Evolutionary conservation across 1,140 invertebrate species (phyloP), one percentile per base, ranked within the genome.

Genomic region (Drosophila sturtevanti): DNA sequence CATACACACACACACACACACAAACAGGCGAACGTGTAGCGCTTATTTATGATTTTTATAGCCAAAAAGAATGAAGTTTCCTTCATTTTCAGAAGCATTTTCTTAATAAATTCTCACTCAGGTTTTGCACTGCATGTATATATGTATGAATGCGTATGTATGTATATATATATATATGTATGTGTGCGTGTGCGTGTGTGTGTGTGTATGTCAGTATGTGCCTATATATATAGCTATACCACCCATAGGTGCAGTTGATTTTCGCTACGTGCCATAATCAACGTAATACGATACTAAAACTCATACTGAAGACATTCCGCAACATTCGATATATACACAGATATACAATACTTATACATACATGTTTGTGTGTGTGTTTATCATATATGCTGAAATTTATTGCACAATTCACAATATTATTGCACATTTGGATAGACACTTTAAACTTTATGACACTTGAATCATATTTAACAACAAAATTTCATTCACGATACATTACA

Each of bases 241-340:
- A n/a, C 14, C 41, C 16, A 21, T 48, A 60, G 58, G 58, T 60
- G 58, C 58, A 59, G 41, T 48, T 35, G 21, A 41, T 41, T 60
- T 41, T 27, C 18, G 41, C 68, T 77, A 77, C 72, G 74, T 76
- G 74, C 72, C 66, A 76, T 27, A 75, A 75, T 76, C 59, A 68
- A 68, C 64, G 72, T 59, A 77, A 77, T 77, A 31, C 60, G 54
- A 76, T 63, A 64, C 52, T 12, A 31, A 44, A 31, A 44, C 24
- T 38, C 22, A 63, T 41, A 44, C 22, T 54, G 22, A 11, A 6
- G 22, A 31, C 22, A 55, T 55, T 48, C 41, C 41, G 11, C 41
- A 48, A 31, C 22, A 24, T 55, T 24, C 24, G 35, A 63, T 27
- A 22, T 27, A 66, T 52, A 44, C 7, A 6, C 7, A 31, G 5